A percentile compares a stretch with the other conserved stretches of the same genome.
These are phyloP conservation scores for Linnaemya vulpina DNA, from an alignment of 2,888 invertebrate species.

Conservation along the genomic window DNA sequence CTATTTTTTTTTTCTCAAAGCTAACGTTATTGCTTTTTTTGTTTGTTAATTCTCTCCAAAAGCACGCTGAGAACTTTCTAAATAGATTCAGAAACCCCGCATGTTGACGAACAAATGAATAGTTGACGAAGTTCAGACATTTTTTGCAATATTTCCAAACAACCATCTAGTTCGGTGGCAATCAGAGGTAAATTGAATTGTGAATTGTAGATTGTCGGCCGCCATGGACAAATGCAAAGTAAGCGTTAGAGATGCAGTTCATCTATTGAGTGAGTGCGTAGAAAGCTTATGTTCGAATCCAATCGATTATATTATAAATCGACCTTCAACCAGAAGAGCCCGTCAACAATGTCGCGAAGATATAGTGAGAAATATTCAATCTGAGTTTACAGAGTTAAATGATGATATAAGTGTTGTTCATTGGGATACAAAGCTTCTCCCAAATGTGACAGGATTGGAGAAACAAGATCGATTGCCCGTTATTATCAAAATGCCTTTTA, in stretches of 20 bases:
- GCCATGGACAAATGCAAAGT: constrained; percentile 32
- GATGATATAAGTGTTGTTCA: constrained; percentile 29
- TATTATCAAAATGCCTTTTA: constrained; percentile 9
- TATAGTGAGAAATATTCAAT: constrained; percentile 38
- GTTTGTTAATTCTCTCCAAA: too few relatives aligned
- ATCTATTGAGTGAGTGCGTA: constrained; percentile 29
- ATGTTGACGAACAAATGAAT: too few relatives aligned
- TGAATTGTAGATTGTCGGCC: not conserved
- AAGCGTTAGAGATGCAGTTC: constrained; percentile 32
- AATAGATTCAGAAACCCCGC: too few relatives aligned
- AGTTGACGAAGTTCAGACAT: too few relatives aligned
- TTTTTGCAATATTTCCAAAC: constrained; percentile 7
- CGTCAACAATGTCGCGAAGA: constrained; percentile 16
- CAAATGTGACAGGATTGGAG: constrained; percentile 26
- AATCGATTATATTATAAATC: constrained; percentile 15
- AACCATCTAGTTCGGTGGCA: constrained; percentile 7
- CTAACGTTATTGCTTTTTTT: too few relatives aligned
- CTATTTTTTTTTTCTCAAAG: too few relatives aligned
- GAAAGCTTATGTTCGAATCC: constrained; percentile 32
- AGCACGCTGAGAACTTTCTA: too few relatives aligned
- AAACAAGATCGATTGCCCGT: constrained; percentile 17
- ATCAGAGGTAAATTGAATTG: constrained; percentile 18
- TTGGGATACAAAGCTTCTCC: constrained; percentile 40
- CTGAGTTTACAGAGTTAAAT: constrained; percentile 23
- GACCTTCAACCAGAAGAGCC: constrained; percentile 8